A percentile compares a stretch with the other conserved stretches of the same genome.
These are phyloP conservation scores for Eueides isabella DNA, from an alignment of 1,140 invertebrate genomes.

Conservation along the genomic window DNA sequence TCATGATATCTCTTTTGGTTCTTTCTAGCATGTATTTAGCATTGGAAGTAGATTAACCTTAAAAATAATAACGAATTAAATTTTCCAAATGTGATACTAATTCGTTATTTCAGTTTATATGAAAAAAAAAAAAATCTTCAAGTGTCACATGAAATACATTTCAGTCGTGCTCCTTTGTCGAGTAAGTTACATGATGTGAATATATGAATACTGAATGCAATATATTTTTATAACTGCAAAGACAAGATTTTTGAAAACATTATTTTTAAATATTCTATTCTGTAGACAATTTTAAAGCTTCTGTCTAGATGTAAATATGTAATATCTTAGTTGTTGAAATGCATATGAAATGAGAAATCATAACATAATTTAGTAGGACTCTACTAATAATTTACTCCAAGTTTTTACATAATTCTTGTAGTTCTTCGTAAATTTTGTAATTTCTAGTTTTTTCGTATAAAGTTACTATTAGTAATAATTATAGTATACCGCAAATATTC, in stretches of 20 bases:
- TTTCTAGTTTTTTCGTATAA: no score
- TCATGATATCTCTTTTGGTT: no score
- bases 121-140: neutral
- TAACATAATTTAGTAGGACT: no score
- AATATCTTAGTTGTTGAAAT: neutral
- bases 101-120: neutral
- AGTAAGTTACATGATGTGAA: neutral
- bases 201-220: conserved; percentile 7
- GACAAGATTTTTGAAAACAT: neutral
- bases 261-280: neutral
- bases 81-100: neutral
- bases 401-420: no score
- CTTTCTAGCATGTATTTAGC: no score
- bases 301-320: neutral
- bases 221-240: neutral
- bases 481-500: no score
- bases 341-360: neutral
- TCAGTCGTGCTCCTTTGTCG: neutral
- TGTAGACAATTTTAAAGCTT: neutral
- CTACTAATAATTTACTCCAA: no score
- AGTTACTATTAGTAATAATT: no score
- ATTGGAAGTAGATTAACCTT: no score
- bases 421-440: no score
- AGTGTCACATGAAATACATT: neutral
- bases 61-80: no score